Percentiles rank a stretch among this genome's conserved stretches.
These are phyloP conservation scores for Loripinus fragilis DNA, from an alignment of 2,888 invertebrate species.

Conservation along the genomic window DNA sequence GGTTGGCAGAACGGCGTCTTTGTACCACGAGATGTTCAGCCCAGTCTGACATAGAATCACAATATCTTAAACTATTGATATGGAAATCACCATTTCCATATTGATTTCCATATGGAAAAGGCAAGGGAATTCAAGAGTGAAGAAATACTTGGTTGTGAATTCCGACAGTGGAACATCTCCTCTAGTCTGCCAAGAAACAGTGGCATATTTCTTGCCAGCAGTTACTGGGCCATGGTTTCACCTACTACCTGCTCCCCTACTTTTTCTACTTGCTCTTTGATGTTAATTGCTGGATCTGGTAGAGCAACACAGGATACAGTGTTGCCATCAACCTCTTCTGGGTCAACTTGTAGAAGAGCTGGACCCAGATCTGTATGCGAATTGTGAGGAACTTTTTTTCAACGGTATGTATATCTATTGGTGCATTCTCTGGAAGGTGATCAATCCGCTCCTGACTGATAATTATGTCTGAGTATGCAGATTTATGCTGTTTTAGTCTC, in stretches of 20 bases:
- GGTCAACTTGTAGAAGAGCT: conserved; percentile 34
- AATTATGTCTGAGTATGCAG: too few relatives aligned
- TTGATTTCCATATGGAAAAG: conserved; percentile 44
- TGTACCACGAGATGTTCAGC: conserved; percentile 39
- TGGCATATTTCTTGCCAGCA: conserved; percentile 17
- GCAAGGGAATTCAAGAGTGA: conserved; percentile 45
- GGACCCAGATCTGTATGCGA: conserved; percentile 29
- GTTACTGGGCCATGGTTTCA: not conserved
- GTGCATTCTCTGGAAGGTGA: too few relatives aligned
- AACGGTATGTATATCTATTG: too few relatives aligned
- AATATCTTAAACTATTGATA: conserved; percentile 20
- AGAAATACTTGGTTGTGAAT: conserved; percentile 45
- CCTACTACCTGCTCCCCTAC: not conserved
- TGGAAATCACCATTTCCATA: conserved; percentile 42
- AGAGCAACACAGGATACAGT: conserved; percentile 35
- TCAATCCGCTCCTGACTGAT: too few relatives aligned
- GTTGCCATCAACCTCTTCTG: conserved; percentile 24
- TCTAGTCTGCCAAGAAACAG: conserved; percentile 39
- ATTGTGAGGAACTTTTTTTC: conserved; percentile 18
- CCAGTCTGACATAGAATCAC: conserved; percentile 37
- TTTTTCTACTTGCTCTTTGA: conserved; percentile 12
- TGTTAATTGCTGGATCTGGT: conserved; percentile 19
- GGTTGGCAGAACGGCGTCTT: conserved; percentile 46
- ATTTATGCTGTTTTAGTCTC: too few relatives aligned
- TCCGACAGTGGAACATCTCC: conserved; percentile 44